phyloP scores from a whole-genome alignment of 2,797 vertebrate species.

The Hyperoplus immaculatus region DNA sequence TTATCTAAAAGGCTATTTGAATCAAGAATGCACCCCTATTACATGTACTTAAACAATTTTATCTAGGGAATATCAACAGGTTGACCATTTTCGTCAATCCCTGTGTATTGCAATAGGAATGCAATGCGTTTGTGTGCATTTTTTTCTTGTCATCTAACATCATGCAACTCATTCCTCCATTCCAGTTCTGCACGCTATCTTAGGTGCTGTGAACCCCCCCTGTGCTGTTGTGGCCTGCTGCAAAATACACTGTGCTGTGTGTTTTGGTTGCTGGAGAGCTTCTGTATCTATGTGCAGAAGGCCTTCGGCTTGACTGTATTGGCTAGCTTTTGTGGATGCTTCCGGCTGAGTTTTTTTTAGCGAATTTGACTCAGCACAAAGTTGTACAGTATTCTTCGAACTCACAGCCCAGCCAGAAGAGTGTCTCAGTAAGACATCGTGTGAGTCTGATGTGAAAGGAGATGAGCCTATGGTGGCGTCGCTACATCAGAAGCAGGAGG shows the following conservation, averaged over 20 bases:
- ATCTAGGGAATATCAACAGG: background rate
- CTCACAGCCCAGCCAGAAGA: slow-evolving; percentile 90
- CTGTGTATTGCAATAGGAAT: slow-evolving; percentile 78
- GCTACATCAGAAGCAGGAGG: slow-evolving; percentile 5
- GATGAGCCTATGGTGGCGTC: slow-evolving; percentile 30
- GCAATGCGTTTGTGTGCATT: slow-evolving; percentile 55
- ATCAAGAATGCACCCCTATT: background rate
- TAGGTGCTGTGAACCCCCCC: slow-evolving; percentile 64
- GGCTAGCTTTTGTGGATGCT: slow-evolving; percentile 81
- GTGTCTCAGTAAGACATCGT: slow-evolving; percentile 36
- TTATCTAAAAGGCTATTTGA: slow-evolving; percentile 26
- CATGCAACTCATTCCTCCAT: slow-evolving; percentile 80
- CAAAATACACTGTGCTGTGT: slow-evolving; percentile 76
- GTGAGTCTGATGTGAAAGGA: slow-evolving; percentile 52
- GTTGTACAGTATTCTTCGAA: slow-evolving; percentile 85
- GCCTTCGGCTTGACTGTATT: slow-evolving; percentile 76
- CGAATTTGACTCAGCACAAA: slow-evolving; percentile 58
- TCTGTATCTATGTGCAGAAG: slow-evolving; percentile 76
- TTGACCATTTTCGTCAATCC: slow-evolving; percentile 23
- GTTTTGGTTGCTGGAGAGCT: slow-evolving; percentile 80
- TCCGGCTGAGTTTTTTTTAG: slow-evolving; percentile 66
- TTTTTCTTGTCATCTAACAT: slow-evolving; percentile 62
- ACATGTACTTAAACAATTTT: background rate
- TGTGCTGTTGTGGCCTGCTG: slow-evolving; percentile 70
- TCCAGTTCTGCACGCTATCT: slow-evolving; percentile 75